Evolutionary conservation across 1,140 invertebrate species (phyloP).

Genomic region (Drosophila equinoxialis): DNA sequence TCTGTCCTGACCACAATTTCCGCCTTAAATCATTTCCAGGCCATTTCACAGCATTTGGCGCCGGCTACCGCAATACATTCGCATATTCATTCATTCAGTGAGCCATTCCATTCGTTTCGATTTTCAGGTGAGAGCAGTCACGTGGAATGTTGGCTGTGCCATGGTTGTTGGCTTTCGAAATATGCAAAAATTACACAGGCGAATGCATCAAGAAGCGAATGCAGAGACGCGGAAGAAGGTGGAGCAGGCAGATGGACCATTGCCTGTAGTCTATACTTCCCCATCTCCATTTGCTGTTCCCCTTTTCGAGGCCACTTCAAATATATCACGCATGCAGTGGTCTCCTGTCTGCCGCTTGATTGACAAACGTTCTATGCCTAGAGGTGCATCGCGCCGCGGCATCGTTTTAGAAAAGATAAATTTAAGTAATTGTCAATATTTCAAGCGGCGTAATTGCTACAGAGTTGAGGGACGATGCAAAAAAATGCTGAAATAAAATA

Average conservation of each 20-base stretch:
- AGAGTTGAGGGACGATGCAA: constrained; percentile 32
- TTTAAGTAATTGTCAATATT: constrained; percentile 81
- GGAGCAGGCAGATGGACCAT: not conserved
- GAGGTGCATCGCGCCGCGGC: constrained; percentile 61
- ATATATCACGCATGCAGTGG: constrained; percentile 74
- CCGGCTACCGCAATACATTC: constrained; percentile 67
- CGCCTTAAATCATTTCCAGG: constrained; percentile 81
- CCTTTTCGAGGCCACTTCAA: constrained; percentile 66
- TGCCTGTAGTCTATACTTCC: not conserved
- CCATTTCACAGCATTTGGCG: constrained; percentile 74
- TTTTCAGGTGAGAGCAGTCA: constrained; percentile 77
- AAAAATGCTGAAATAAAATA: constrained; percentile 44
- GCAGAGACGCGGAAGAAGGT: not conserved
- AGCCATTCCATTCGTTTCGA: constrained; percentile 59
- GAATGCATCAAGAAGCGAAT: constrained; percentile 53
- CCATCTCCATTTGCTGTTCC: not conserved
- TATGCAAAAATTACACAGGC: constrained; percentile 79
- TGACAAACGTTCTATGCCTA: constrained; percentile 60
- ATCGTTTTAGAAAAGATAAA: constrained; percentile 76
- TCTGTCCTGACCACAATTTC: constrained; percentile 73
- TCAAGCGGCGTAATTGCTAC: constrained; percentile 77
- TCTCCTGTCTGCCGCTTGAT: constrained; percentile 65
- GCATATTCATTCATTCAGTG: constrained; percentile 46
- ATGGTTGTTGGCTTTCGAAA: constrained; percentile 54
- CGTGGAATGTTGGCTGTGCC: constrained; percentile 67